Evolutionary conservation across 1,140 invertebrate genomes (phyloP).

Genomic region (Archegozetes longisetosus): DNA sequence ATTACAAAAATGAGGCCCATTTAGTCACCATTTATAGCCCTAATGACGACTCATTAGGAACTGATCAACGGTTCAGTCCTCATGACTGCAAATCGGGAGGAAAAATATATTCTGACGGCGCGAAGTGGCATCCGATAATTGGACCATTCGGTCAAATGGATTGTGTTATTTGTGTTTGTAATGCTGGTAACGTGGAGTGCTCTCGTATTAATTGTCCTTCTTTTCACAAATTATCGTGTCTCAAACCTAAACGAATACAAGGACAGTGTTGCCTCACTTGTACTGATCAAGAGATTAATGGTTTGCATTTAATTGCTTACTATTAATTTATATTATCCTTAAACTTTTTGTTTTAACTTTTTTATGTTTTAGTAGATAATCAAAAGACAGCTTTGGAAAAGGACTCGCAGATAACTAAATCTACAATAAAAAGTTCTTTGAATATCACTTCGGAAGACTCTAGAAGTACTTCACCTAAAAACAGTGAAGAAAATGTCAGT

Average conservation of each 20-base stretch:
- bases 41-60: background rate
- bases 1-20: background rate
- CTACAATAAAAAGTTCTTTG: no score
- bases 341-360: no score
- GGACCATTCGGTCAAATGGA: constrained; percentile 17
- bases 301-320: background rate
- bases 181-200: background rate
- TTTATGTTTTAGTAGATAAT: no score
- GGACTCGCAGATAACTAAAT: no score
- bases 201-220: background rate
- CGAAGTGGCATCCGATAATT: constrained; percentile 12
- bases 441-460: no score
- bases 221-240: background rate
- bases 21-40: background rate
- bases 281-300: background rate
- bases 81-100: constrained; percentile 9
- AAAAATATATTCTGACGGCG: constrained; percentile 10
- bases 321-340: no score
- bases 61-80: background rate
- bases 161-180: constrained; percentile 12
- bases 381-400: no score
- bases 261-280: background rate
- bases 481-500: background rate
- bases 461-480: no score
- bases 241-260: background rate